Evolutionary conservation across 2,797 vertebrate genomes (phyloP).

Genomic region (Gymnodraco acuticeps): DNA sequence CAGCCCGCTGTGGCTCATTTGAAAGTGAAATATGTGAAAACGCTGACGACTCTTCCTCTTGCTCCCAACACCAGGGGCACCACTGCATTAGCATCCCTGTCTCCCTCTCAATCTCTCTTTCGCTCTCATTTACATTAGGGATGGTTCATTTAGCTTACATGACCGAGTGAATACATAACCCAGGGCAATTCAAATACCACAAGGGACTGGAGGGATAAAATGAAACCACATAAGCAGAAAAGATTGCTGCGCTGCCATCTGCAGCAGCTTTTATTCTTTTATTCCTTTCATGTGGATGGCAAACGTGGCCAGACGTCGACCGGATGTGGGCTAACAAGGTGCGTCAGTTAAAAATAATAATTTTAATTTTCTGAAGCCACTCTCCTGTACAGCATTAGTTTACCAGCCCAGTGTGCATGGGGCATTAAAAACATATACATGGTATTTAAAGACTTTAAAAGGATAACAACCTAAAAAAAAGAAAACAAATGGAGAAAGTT

Average conservation of each 20-base stretch:
- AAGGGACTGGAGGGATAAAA: conserved; percentile 65
- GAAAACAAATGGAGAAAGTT: too few relatives aligned
- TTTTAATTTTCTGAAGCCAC: conserved; percentile 27
- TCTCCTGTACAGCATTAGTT: not conserved
- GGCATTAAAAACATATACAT: too few relatives aligned
- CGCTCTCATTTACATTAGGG: conserved; percentile 82
- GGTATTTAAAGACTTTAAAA: too few relatives aligned
- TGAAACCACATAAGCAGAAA: conserved; percentile 70
- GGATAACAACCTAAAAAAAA: too few relatives aligned
- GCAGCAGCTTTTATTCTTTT: conserved; percentile 50
- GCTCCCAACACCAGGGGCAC: conserved; percentile 70
- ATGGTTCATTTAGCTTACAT: conserved; percentile 85
- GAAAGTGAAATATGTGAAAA: conserved; percentile 78
- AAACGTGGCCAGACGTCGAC: conserved; percentile 40
- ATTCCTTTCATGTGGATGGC: conserved; percentile 51
- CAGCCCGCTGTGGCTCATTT: conserved; percentile 73
- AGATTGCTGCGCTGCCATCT: conserved; percentile 70
- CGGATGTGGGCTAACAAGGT: conserved; percentile 27
- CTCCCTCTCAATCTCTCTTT: conserved; percentile 69
- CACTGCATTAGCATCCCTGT: conserved; percentile 70
- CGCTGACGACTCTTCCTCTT: conserved; percentile 76
- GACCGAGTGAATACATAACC: conserved; percentile 82
- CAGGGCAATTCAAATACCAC: conserved; percentile 73
- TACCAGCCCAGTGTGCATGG: not conserved
- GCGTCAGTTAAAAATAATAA: conserved; percentile 29